Evolutionary conservation across 2,797 vertebrate genomes (phyloP).

Genomic region (Acrossocheilus fasciatus): DNA sequence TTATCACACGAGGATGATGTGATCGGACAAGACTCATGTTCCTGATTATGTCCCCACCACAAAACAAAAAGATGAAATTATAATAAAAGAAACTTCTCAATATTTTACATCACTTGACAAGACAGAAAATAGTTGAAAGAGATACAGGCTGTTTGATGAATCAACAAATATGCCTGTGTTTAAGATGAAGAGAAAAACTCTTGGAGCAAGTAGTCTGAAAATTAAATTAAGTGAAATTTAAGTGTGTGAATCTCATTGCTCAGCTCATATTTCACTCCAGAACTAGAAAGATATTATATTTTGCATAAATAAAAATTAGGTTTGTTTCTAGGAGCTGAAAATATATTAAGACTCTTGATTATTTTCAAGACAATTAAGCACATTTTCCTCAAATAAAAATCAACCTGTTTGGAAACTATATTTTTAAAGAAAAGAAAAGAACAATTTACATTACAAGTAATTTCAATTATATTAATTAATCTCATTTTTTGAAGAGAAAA

Average conservation of each 20-base stretch:
- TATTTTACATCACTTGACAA: not conserved
- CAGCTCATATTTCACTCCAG: not conserved
- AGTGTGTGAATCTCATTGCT: not conserved
- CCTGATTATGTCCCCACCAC: not conserved
- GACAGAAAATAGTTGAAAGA: not conserved
- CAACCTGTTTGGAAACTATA: not conserved
- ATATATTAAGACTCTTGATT: not conserved
- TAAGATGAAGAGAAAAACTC: not conserved
- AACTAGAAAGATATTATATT: not conserved
- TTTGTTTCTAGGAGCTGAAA: not conserved
- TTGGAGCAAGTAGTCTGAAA: not conserved
- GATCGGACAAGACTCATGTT: conserved; percentile 9
- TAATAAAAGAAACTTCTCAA: not conserved
- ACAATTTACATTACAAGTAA: not conserved
- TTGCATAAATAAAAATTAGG: not conserved
- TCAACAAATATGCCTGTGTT: not conserved
- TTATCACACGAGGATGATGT: not conserved
- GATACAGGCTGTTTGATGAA: not conserved
- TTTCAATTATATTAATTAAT: not conserved
- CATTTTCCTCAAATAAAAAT: not conserved
- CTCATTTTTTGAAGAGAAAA: not conserved
- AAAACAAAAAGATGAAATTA: not conserved
- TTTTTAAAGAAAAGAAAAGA: not conserved
- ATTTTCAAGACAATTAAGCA: not conserved
- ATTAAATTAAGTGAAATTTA: not conserved